phyloP scores from a whole-genome alignment of 1,140 invertebrate species.

The Drosophila lacertosa region DNA sequence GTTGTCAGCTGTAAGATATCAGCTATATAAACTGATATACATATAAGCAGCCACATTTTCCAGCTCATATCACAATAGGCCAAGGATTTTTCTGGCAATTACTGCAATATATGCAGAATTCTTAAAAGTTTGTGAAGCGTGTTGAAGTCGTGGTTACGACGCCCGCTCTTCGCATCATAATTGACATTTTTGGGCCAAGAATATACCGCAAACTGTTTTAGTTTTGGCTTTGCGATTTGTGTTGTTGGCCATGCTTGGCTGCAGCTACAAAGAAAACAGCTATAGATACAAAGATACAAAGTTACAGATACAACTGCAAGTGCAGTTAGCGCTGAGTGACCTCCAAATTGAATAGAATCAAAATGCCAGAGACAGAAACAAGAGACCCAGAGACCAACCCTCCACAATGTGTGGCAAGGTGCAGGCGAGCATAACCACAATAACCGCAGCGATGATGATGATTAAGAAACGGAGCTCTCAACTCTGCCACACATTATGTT shows the following conservation, averaged over 20 bases:
- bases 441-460: conserved; percentile 31
- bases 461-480: conserved; percentile 39
- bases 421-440: conserved; percentile 68
- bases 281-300: conserved; percentile 11
- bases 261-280: conserved; percentile 39
- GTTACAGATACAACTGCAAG: conserved; percentile 41
- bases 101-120: conserved; percentile 17
- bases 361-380: conserved; percentile 40
- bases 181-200: conserved; percentile 81
- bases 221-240: conserved; percentile 40
- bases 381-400: conserved; percentile 23
- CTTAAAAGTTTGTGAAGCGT: conserved; percentile 8
- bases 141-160: conserved; percentile 1
- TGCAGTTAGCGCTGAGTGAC: conserved; percentile 55
- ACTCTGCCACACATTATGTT: conserved; percentile 39
- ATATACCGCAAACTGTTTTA: conserved; percentile 76
- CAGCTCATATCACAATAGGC: no score
- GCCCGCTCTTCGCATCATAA: conserved; percentile 52
- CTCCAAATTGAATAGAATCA: conserved; percentile 64
- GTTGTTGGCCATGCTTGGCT: conserved; percentile 61
- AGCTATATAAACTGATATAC: no score
- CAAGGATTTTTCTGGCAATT: not conserved
- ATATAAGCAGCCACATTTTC: no score
- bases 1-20: no score
- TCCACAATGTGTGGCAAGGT: conserved; percentile 66